These are phyloP conservation scores for Ailurus styani DNA, from an alignment of 2,113 vertebrate species.

Conservation along the genomic window DNA sequence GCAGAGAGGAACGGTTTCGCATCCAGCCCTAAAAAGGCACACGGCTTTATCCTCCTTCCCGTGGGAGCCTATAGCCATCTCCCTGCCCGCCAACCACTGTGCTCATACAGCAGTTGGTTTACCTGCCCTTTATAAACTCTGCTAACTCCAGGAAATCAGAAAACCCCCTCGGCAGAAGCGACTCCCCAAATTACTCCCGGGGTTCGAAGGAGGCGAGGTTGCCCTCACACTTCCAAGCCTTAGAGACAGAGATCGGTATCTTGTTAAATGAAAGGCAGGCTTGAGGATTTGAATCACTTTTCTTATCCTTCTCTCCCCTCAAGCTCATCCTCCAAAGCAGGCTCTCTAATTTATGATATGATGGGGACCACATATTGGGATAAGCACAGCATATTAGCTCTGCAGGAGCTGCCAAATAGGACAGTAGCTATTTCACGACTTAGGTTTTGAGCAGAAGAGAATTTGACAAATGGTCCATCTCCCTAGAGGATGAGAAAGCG, in stretches of 20 bases:
- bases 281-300: slow-evolving; percentile 18
- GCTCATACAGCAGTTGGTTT: background rate
- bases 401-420: slow-evolving; percentile 46
- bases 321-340: slow-evolving; percentile 35
- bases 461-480: slow-evolving; percentile 42
- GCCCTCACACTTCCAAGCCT: background rate
- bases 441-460: slow-evolving; percentile 45
- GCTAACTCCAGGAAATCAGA: background rate
- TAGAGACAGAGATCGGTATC: background rate
- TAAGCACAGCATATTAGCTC: slow-evolving; percentile 55
- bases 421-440: slow-evolving; percentile 43
- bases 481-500: background rate
- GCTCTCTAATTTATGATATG: background rate
- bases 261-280: slow-evolving; percentile 18
- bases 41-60: background rate
- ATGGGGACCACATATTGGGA: slow-evolving; percentile 20
- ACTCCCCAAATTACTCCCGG: background rate
- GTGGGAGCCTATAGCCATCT: background rate
- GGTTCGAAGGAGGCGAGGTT: background rate
- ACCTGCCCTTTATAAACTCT: background rate
- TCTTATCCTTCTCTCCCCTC: slow-evolving; percentile 12
- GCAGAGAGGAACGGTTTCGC: background rate
- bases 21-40: background rate
- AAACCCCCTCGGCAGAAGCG: background rate
- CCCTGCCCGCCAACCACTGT: background rate